These are phyloP conservation scores for Elephantulus edwardii DNA, from an alignment of 2,113 vertebrate genomes.

Conservation along the genomic window DNA sequence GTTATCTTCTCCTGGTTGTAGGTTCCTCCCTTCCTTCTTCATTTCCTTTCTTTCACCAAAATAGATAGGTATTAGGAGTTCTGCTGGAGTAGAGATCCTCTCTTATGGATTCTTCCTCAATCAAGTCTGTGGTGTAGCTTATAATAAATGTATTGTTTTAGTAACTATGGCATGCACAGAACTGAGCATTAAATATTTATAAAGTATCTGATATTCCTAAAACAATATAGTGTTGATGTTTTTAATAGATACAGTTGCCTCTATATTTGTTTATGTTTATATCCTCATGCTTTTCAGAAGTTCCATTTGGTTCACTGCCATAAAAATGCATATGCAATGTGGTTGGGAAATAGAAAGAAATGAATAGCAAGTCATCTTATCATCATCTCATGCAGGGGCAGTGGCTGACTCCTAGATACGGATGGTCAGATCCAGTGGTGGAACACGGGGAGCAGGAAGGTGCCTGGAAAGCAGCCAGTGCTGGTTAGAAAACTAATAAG, in stretches of 20 bases:
- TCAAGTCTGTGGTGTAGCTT: background rate
- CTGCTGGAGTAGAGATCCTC: background rate
- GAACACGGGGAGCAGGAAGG: background rate
- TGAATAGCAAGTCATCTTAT: background rate
- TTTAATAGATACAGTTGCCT: background rate
- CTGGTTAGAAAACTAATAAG: background rate
- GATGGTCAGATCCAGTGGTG: background rate
- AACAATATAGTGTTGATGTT: background rate
- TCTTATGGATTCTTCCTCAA: background rate
- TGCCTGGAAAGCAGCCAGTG: background rate
- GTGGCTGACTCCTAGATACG: background rate
- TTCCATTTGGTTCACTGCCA: background rate
- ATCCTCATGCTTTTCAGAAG: slow-evolving; percentile 2
- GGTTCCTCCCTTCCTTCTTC: too few relatives aligned
- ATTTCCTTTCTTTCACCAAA: background rate
- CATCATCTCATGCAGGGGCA: background rate
- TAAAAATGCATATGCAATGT: background rate
- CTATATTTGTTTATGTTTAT: background rate
- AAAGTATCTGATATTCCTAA: slow-evolving; percentile 2
- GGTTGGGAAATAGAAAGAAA: background rate
- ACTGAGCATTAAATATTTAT: background rate
- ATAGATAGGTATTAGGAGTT: background rate
- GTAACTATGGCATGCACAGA: background rate
- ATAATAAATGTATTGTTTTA: background rate
- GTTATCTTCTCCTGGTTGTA: too few relatives aligned